Percentiles rank a stretch among this genome's conserved stretches.
Evolutionary conservation across 2,797 vertebrate genomes (phyloP).

Genomic region (Intellagama lesueurii): DNA sequence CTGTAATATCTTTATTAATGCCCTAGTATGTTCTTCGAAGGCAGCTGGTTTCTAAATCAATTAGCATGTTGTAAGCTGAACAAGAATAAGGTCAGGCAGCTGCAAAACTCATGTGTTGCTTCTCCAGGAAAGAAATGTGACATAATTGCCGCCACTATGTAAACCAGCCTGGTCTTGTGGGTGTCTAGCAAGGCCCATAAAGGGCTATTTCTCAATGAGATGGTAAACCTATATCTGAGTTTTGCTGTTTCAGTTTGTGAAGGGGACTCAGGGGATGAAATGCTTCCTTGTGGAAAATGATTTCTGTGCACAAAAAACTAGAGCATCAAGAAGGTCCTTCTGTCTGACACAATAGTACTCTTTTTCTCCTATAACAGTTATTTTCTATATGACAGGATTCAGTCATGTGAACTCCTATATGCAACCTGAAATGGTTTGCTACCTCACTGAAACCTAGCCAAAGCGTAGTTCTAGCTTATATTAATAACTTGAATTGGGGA

Average conservation of each 20-base stretch:
- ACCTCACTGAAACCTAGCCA: conserved; percentile 2
- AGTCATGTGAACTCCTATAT: background rate
- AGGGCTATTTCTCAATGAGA: background rate
- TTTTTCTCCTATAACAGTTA: too few relatives aligned
- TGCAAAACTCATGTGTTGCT: background rate
- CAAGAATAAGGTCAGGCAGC: conserved; percentile 28
- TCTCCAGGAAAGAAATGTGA: conserved; percentile 28
- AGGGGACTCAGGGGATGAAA: background rate
- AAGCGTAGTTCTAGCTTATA: conserved; percentile 23
- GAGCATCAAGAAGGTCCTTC: background rate
- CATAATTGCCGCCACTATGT: conserved; percentile 39
- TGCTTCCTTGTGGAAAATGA: background rate
- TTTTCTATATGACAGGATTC: background rate
- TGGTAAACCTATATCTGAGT: background rate
- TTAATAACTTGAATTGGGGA: conserved; percentile 49
- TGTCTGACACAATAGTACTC: background rate
- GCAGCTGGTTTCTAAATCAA: conserved; percentile 58
- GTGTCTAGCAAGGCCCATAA: conserved; percentile 14
- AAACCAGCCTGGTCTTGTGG: conserved; percentile 53
- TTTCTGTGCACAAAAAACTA: background rate
- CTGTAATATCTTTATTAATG: conserved; percentile 44
- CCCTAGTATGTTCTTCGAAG: conserved; percentile 49
- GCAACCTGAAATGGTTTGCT: background rate
- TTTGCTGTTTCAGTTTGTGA: background rate
- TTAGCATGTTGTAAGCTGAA: conserved; percentile 55